Conservation (phyloP, 2,888 invertebrate genomes). For the Lycaena phlaeas region DNA sequence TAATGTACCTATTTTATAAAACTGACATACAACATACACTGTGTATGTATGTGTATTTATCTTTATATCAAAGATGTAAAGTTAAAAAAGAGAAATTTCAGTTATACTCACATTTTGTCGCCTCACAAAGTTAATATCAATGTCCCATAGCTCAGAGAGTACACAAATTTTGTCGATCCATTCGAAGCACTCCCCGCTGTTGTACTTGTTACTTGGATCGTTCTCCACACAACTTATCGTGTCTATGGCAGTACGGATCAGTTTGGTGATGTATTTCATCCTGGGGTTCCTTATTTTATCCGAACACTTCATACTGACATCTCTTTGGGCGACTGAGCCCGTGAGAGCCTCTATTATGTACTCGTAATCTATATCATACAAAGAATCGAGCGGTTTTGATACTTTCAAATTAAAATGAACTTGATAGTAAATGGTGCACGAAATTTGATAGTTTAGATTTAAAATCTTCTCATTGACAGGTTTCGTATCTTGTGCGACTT, state of each 20-base stretch:
- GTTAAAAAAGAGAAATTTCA: too few species aligned
- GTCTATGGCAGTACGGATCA: constrained; percentile 82
- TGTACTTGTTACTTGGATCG: constrained; percentile 55
- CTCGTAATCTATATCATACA: constrained; percentile 84
- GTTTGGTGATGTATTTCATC: constrained; percentile 80
- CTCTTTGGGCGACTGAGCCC: constrained; percentile 54
- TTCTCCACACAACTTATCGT: constrained; percentile 76
- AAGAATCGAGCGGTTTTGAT: constrained; percentile 78
- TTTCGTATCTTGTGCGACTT: constrained; percentile 84
- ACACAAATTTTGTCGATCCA: constrained; percentile 84
- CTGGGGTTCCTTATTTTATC: constrained; percentile 81
- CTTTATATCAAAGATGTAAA: too few species aligned
- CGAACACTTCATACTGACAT: constrained; percentile 74
- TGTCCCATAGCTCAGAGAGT: constrained; percentile 83
- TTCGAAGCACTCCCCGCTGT: constrained; percentile 47
- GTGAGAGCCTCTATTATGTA: constrained; percentile 68
- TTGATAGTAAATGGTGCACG: constrained; percentile 83
- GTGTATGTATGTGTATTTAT: too few species aligned
- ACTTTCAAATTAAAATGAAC: constrained; percentile 83
- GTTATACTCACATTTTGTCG: constrained; percentile 84
- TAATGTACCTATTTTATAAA: too few species aligned
- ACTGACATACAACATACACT: too few species aligned
- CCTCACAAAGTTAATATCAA: constrained; percentile 81
- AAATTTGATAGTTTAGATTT: constrained; percentile 85
- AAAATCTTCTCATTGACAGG: constrained; percentile 83